A percentile compares a stretch with the other conserved stretches of the same genome.
These are phyloP conservation scores for Enteromius paludinosus DNA, from an alignment of 2,797 vertebrate genomes.

Conservation along the genomic window DNA sequence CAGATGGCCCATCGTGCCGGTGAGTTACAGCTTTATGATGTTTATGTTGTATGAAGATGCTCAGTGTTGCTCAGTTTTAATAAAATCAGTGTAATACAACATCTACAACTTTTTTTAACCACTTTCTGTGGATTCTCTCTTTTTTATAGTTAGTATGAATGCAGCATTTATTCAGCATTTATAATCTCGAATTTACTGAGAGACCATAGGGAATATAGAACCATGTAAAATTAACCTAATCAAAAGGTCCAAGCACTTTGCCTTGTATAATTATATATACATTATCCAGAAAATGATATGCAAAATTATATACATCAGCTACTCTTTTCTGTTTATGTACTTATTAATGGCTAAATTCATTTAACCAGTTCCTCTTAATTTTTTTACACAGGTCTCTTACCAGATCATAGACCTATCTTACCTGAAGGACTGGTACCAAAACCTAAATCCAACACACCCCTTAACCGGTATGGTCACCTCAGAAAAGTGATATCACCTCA, in stretches of 20 bases:
- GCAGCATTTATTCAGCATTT: not conserved
- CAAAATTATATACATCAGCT: not conserved
- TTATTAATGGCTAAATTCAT: not conserved
- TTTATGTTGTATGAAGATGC: not conserved
- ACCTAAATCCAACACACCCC: conserved; percentile 72
- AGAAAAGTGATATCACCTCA: not conserved
- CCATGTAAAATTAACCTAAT: not conserved
- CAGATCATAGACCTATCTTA: conserved; percentile 88
- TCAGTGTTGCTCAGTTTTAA: not conserved
- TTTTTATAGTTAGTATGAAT: not conserved
- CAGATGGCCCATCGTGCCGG: conserved; percentile 98
- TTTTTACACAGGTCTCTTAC: conserved; percentile 88
- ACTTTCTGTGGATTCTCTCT: not conserved
- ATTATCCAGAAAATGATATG: not conserved
- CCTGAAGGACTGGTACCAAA: conserved; percentile 85
- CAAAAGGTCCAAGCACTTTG: not conserved
- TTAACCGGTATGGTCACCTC: conserved; percentile 85
- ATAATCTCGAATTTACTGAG: not conserved
- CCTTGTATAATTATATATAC: not conserved
- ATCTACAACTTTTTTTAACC: not conserved
- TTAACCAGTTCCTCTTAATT: not conserved
- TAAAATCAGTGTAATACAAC: not conserved
- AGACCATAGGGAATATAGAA: not conserved
- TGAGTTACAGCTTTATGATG: conserved; percentile 57
- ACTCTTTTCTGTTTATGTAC: not conserved